Base-by-base conservation (phyloP, 1,140 invertebrate species). In the Acyrthosiphon pisum region DNA sequence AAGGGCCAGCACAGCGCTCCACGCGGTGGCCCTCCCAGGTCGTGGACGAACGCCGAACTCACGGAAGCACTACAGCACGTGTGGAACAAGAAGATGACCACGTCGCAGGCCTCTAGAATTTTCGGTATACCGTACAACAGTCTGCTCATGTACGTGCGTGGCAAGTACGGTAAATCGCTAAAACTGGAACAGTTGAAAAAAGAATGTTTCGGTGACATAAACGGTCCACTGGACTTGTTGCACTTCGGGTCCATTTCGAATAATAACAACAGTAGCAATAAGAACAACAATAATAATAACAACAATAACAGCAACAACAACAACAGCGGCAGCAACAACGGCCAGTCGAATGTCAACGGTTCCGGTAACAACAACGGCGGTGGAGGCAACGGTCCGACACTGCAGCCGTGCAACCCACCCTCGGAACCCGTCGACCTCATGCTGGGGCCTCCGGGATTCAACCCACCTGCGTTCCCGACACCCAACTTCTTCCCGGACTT, bases 51-150 rank as follows among this genome's bases (percentile, higher is more conserved):
- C 95, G 97, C 97, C 0, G 98, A 98, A 94, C 96, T 98, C 23
- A 98, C 98, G 26, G 97, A 98, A 95, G 98, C 98, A 0, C 95
- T 98, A 30, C 97, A 98, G 94, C 97, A 98, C 95, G 98, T 98
- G 1, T 98, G 98, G 98, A 98, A 98, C 95, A 98, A 98, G 94
- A 98, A 98, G 94, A 98, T 98, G 97, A 98, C 98, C n/a, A 98
- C 98, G 2, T 98, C 97, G 94, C 98, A 98, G 95, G 98, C 98
- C 1, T 98, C 97, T 30, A 95, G 98, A 84, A 97, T 98, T 94
- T 98, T 98, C 95, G 98, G 98, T 14, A 98, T 98, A 90, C 98
- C 98, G 2, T 98, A 98, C 96, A 98, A 98, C 95, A 98, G 97
- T 41, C 95, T 98, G 3, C 96, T 98, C 30, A 98, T 98, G 98